Evolutionary conservation across 2,797 vertebrate species (phyloP).

Genomic region (Anniella stebbinsi): DNA sequence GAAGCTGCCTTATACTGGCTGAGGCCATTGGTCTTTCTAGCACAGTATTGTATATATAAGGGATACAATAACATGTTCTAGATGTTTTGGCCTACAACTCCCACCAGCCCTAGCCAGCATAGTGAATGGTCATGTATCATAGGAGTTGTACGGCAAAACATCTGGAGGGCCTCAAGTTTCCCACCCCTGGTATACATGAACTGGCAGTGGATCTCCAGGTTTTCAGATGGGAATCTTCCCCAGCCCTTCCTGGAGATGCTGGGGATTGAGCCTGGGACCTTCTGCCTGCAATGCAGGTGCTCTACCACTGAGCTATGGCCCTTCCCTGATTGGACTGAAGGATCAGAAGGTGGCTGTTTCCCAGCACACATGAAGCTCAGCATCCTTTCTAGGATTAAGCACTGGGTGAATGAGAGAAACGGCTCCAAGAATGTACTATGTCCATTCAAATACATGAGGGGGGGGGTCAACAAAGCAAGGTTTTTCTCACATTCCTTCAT

Average conservation of each 20-base stretch:
- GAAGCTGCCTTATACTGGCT: background rate
- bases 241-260: background rate
- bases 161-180: too few relatives aligned
- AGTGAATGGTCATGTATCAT: background rate
- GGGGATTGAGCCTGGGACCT: background rate
- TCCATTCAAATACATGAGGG: background rate
- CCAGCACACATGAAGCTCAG: background rate
- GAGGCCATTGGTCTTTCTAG: too few relatives aligned
- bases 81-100: background rate
- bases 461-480: slow-evolving; percentile 55
- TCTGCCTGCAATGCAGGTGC: background rate
- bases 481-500: slow-evolving; percentile 37
- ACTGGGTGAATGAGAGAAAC: background rate
- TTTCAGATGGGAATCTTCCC: background rate
- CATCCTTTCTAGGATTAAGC: background rate
- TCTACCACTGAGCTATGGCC: too few relatives aligned
- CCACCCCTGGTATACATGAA: background rate
- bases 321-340: background rate
- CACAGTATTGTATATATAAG: background rate
- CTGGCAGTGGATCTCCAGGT: background rate
- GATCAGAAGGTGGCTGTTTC: background rate
- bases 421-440: background rate
- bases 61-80: too few relatives aligned
- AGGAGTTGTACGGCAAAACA: background rate
- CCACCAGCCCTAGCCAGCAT: background rate